Percentiles rank a stretch among this genome's conserved stretches.
Evolutionary conservation across 1,140 invertebrate species (phyloP).

Genomic region (Drosophila orosa): DNA sequence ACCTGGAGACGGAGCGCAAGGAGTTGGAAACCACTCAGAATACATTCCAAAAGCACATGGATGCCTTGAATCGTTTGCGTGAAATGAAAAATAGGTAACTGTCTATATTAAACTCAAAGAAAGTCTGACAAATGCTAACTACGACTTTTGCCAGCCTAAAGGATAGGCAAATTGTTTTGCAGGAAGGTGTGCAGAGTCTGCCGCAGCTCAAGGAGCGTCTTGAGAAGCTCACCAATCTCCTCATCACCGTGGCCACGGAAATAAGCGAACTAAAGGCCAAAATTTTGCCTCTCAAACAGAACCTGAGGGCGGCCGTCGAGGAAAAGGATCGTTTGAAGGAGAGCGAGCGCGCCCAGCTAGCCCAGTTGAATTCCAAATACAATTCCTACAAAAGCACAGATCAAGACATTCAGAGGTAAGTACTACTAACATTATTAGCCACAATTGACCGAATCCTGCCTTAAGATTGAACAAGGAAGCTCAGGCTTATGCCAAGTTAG

Average conservation of each 20-base stretch:
- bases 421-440: not conserved
- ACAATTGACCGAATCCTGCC: not conserved
- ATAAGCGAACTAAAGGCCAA: conserved; percentile 78
- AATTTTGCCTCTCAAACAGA: conserved; percentile 83
- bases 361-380: conserved; percentile 68
- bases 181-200: conserved; percentile 83
- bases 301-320: conserved; percentile 79
- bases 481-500: conserved; percentile 50
- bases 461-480: conserved; percentile 58
- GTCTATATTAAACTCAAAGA: not conserved
- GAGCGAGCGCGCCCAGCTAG: conserved; percentile 73
- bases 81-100: conserved; percentile 58
- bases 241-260: conserved; percentile 82
- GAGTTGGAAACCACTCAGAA: conserved; percentile 85
- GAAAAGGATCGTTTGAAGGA: conserved; percentile 85
- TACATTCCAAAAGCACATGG: conserved; percentile 85
- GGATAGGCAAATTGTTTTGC: conserved; percentile 70
- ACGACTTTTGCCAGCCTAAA: conserved; percentile 51
- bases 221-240: conserved; percentile 61
- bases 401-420: conserved; percentile 76
- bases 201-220: conserved; percentile 76
- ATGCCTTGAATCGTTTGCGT: conserved; percentile 67
- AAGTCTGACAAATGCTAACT: not conserved
- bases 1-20: conserved; percentile 65
- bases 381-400: conserved; percentile 82